Evolutionary conservation across 1,140 invertebrate species (phyloP), one percentile per base, ranked within the genome.

Genomic region (Drosophila sulfurigaster): DNA sequence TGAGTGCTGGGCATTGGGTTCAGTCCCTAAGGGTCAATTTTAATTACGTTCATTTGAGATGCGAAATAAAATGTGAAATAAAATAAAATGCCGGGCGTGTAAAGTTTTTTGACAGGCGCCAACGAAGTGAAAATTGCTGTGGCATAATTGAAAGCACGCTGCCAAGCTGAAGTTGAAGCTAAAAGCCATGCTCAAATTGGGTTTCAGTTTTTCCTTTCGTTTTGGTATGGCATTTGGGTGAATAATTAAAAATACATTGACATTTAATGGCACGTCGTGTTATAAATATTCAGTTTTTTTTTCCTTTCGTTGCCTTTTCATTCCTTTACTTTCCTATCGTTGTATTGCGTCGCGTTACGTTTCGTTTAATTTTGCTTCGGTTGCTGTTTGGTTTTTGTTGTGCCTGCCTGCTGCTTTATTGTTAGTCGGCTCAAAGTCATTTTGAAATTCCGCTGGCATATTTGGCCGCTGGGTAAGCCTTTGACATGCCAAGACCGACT

Each of bases 191-290:
- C 71, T 32, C 68, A 64, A 65, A 64, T 68, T 63, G 58, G 58
- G 43, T 65, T 25, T 69, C 60, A 38, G 7, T 38, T 38, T 8
- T 8, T 38, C 5, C 8, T 20, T 56, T 15, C 20, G 3, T 10
- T 20, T 56, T 76, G 63, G 51, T 38, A 54, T 56, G 41, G 71
- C 32, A 77, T 74, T 63, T 66, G 66, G 48, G 71, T 81, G 75
- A 75, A 85, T 89, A 85, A 89, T 89, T 89, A 89, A 89, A 89
- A 85, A 79, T 89, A 81, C 85, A 89, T 89, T 89, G 85, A 89
- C 86, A 89, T 89, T 89, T 89, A 82, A 79, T 72, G 68, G 67
- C 62, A 58, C 65, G 57, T 82, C 78, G 71, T 89, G 78, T 89
- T 80, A 85, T 88, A 83, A 89, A 88, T 89, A 89, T 83, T 88